These are phyloP conservation scores for Morphnarchus princeps DNA, from an alignment of 2,113 vertebrate species.

Conservation along the genomic window DNA sequence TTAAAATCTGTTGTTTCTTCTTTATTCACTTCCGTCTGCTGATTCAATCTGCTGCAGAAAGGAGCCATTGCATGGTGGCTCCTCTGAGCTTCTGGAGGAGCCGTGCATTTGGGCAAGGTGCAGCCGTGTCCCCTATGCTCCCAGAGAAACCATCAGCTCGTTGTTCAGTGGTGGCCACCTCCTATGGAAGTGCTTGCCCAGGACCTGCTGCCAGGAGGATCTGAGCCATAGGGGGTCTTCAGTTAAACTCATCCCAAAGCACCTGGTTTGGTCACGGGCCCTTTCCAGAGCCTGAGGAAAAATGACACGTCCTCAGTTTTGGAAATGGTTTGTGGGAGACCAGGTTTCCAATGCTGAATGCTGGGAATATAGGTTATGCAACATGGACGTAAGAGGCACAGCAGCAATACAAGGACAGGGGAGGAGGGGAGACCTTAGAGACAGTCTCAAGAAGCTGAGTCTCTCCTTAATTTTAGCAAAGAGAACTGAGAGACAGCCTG, in stretches of 20 bases:
- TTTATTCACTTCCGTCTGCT: conserved; percentile 1
- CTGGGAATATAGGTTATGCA: not conserved
- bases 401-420: not conserved
- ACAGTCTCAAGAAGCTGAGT: not conserved
- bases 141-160: not conserved
- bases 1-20: not conserved
- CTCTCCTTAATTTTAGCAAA: not conserved
- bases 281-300: not conserved
- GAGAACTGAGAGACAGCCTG: not conserved
- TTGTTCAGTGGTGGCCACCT: not conserved
- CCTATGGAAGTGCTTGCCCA: not conserved
- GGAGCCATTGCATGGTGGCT: not conserved
- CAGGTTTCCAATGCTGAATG: not conserved
- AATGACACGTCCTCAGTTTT: not conserved
- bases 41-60: conserved; percentile 3
- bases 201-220: not conserved
- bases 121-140: not conserved
- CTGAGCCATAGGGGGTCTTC: not conserved
- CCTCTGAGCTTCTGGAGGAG: not conserved
- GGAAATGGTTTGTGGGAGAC: not conserved
- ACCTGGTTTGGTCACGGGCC: not conserved
- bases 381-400: not conserved
- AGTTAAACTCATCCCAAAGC: not conserved
- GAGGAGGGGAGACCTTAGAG: not conserved
- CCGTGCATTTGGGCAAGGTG: not conserved